Base-by-base conservation (phyloP, 1,140 invertebrate species). In the Trissolcus basalis region DNA sequence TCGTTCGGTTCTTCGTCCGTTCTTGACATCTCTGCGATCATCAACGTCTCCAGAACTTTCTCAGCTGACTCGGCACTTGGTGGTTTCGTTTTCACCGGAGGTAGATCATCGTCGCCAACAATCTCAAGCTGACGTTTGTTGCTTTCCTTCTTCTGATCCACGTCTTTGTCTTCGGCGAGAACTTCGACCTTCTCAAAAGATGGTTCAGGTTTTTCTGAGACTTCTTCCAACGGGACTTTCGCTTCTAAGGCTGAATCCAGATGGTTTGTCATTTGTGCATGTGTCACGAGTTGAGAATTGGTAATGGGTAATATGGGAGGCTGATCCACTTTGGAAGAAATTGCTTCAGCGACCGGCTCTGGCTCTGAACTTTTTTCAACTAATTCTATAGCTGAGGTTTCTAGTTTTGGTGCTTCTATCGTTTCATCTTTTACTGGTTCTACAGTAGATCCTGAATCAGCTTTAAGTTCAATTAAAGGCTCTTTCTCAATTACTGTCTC, bases 11-110 rank as follows among this genome's bases (percentile, higher is more conserved):
- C n/a, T 4, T 39, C 36, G n/a, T 63, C 48, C 5, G 49, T 58
- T 19, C 59, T 64, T 0, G 76, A 67, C 76, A 74, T 78, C 48
- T 67, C 70, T 9, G 51, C 60, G 12, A 70, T 59, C 70, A 70
- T 73, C 11, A 74, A 7, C 0, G 9, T 48, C 27, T 78, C 70
- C 0, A 70, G 12, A 14, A 70, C 61, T 0, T 54, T 55, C 44
- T 75, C 64, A 0, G 60, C 55, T 7, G 51, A 14, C 15, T 55
- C 39, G 0, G 51, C 33, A 16, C 59, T 51, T 0, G 60, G 60
- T 1, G 58, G 58, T 14, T 35, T 50, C 4, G 39, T 72, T 39
- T 72, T 72, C 4, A 33, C 15, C 3, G 63, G 50, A 19, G 75
- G 64, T 32, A 67, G 19, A 7, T 73, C 59, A 27, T 65, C 61